These are phyloP conservation scores for Cancer borealis DNA, from an alignment of 2,888 invertebrate species.

Conservation along the genomic window DNA sequence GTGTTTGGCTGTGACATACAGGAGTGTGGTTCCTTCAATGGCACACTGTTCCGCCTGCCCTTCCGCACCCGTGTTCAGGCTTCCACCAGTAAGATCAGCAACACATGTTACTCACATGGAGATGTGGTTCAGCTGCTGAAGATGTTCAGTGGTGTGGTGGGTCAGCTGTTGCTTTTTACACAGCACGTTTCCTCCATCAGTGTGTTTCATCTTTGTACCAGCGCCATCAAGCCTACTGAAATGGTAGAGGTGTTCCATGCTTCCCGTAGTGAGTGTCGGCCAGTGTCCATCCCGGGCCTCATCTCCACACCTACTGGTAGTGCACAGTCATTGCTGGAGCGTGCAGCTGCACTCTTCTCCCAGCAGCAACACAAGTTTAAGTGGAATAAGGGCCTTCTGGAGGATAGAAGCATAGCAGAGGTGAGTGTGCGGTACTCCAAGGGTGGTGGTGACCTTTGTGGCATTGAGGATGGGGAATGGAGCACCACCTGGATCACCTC, in stretches of 20 bases:
- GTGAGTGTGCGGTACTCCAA: constrained; percentile 37
- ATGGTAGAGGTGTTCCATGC: constrained; percentile 31
- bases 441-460: constrained; percentile 29
- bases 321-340: not conserved
- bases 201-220: constrained; percentile 30
- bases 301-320: not conserved
- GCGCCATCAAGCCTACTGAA: constrained; percentile 29
- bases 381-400: constrained; percentile 39
- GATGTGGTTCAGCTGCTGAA: constrained; percentile 54
- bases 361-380: not conserved
- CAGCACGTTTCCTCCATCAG: constrained; percentile 59
- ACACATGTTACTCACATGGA: constrained; percentile 18
- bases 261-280: not conserved
- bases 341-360: constrained; percentile 41
- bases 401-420: not conserved
- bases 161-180: constrained; percentile 55
- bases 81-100: constrained; percentile 56
- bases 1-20: constrained; percentile 56
- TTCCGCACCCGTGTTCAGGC: constrained; percentile 60
- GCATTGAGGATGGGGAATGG: not conserved
- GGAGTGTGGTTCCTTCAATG: constrained; percentile 27
- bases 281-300: not conserved
- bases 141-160: constrained; percentile 59
- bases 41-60: constrained; percentile 62
- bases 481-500: constrained; percentile 58